Evolutionary conservation across 1,140 invertebrate genomes (phyloP), one percentile per base, ranked within the genome.

Genomic region (Campoletis sonorensis): DNA sequence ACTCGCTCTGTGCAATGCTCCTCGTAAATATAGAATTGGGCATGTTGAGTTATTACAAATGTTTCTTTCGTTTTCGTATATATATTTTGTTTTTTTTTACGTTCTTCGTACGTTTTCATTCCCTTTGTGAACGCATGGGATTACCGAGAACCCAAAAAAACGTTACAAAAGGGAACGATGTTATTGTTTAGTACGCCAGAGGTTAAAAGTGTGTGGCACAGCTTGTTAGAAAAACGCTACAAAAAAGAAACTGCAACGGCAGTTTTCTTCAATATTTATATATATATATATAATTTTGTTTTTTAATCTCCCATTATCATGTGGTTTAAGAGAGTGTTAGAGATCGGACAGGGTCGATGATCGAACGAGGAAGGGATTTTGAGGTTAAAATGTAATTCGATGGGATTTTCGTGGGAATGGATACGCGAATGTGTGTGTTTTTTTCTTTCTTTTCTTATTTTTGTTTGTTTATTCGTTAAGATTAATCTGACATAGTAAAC

Each of bases 11-110:
- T 89, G 87, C 87, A 87, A 87, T 85, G 80, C 85, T 86, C 84
- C 77, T 84, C 84, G 85, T 89, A 87, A 88, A 90, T 90, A 91
- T 89, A 86, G 84, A 87, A 83, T 88, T 58, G 72, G 72, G 72
- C 72, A 79, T 70, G 51, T 61, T 70, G 58, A 86, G 88, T 87
- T 76, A 76, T 89, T 89, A 89, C 87, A 89, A 89, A 89, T 86
- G 70, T 45, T 21, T 80, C 61, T 49, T 54, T 58, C 37, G 26
- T 68, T 82, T 21, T 82, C 45, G 7, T 82, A 21, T 18, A 23
- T 79, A 64, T 70, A 75, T 70, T 68, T 81, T 67, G 70, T 77
- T 84, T 79, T 72, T 80, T 84, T 79, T 72, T 79, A 80, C 68
- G 26, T 71, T 79, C 76, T 79, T 81, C 68, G 26, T 71, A 75